phyloP scores from a whole-genome alignment of 2,797 vertebrate species.

The Hyperoplus lanceolatus region DNA sequence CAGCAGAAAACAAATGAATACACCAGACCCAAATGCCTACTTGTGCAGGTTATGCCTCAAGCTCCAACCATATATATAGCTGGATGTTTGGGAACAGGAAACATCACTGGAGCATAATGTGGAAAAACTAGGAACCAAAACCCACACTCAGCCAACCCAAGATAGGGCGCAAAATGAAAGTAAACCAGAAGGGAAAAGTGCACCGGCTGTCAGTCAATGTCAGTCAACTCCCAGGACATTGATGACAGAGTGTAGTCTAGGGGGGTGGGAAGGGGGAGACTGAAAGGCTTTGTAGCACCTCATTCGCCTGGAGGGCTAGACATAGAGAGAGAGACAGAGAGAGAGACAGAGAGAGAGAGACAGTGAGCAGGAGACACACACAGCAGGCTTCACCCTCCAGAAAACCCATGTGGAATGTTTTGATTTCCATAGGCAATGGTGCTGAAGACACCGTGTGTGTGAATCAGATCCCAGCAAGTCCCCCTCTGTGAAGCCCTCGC shows the following conservation, averaged over 20 bases:
- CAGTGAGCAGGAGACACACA: constrained; percentile 36
- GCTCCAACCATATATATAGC: constrained; percentile 25
- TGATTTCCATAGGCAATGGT: constrained; percentile 58
- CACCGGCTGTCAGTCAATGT: constrained; percentile 62
- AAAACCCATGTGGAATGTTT: constrained; percentile 61
- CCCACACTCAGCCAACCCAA: constrained; percentile 18
- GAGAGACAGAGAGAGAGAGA: constrained; percentile 17
- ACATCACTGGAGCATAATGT: constrained; percentile 29
- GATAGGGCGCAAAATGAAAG: constrained; percentile 28
- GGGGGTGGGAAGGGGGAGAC: no score
- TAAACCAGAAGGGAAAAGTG: constrained; percentile 35
- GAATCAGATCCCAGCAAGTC: constrained; percentile 37
- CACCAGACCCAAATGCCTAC: not conserved
- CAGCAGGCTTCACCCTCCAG: constrained; percentile 53
- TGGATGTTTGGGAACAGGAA: constrained; percentile 33
- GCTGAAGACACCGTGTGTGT: constrained; percentile 10
- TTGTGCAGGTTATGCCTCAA: constrained; percentile 28
- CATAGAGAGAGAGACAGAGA: not conserved
- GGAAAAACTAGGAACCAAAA: constrained; percentile 27
- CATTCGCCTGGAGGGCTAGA: constrained; percentile 35
- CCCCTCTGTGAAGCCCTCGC: constrained; percentile 12
- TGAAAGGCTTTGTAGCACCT: constrained; percentile 51
- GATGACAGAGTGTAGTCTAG: constrained; percentile 13
- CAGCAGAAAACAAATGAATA: constrained; percentile 16
- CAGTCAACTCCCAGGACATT: constrained; percentile 51